Percentiles rank a stretch among this genome's conserved stretches.
Conservation (phyloP, 2,113 vertebrate genomes). For the Eidolon helvum region DNA sequence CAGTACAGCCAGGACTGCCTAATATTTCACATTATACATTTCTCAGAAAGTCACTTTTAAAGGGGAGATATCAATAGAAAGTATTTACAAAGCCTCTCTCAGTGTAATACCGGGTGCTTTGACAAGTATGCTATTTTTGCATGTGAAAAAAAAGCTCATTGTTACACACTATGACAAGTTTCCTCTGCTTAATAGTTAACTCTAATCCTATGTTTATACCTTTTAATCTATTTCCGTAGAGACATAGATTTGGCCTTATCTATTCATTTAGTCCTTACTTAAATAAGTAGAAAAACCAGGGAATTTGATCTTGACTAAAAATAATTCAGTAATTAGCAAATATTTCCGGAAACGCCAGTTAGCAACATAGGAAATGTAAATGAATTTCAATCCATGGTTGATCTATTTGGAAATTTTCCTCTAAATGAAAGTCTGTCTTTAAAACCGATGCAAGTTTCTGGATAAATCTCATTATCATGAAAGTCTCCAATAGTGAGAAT, state of each 20-base stretch:
- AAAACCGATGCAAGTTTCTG: constrained; percentile 16
- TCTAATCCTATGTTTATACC: constrained; percentile 47
- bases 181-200: constrained; percentile 21
- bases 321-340: constrained; percentile 54
- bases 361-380: constrained; percentile 27
- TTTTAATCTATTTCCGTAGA: constrained; percentile 45
- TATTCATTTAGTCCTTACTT: constrained; percentile 40
- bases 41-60: constrained; percentile 45
- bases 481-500: constrained; percentile 42
- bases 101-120: not conserved
- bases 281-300: constrained; percentile 38
- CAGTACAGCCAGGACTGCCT: not conserved
- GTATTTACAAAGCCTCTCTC: not conserved
- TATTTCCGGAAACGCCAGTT: constrained; percentile 39
- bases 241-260: constrained; percentile 42
- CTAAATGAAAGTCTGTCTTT: constrained; percentile 32
- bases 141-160: not conserved
- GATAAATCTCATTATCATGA: constrained; percentile 61
- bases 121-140: constrained; percentile 7
- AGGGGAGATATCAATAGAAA: constrained; percentile 25
- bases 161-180: constrained; percentile 3
- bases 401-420: constrained; percentile 40
- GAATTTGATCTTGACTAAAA: constrained; percentile 22
- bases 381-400: constrained; percentile 23
- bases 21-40: not conserved